Percentiles rank a stretch among this genome's conserved stretches.
These are phyloP conservation scores for Petromus typicus DNA, from an alignment of 2,113 vertebrate species.

Conservation along the genomic window DNA sequence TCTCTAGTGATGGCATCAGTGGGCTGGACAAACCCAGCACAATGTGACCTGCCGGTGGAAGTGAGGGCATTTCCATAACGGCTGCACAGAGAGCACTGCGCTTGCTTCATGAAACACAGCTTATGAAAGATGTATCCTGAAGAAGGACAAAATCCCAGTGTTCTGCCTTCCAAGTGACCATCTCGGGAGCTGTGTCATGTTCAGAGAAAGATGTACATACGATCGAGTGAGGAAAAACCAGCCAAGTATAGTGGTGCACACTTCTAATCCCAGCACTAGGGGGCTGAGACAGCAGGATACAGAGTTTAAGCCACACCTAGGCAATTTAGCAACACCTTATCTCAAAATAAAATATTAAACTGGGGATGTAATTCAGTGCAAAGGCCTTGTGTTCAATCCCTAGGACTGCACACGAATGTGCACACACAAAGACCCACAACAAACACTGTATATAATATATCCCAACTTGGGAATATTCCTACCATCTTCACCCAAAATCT, in stretches of 20 bases:
- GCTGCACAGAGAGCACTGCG: not conserved
- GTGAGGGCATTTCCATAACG: fast-evolving
- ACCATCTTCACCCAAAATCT: not conserved
- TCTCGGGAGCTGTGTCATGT: not conserved
- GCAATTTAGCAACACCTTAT: not conserved
- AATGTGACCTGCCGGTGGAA: not conserved
- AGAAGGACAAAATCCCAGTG: not conserved
- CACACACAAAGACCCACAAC: not conserved
- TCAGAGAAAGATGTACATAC: not conserved
- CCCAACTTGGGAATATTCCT: not conserved
- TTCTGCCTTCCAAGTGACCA: not conserved
- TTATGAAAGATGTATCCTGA: not conserved
- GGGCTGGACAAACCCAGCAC: not conserved
- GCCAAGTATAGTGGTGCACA: not conserved
- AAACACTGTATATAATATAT: not conserved
- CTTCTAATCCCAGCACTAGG: not conserved
- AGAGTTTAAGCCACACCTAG: not conserved
- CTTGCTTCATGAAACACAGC: not conserved
- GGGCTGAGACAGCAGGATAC: not conserved
- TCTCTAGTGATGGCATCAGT: not conserved
- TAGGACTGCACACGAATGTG: not conserved
- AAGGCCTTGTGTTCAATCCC: not conserved
- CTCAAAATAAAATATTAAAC: not conserved
- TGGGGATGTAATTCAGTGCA: not conserved
- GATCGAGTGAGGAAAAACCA: not conserved